Percentiles rank a stretch among this genome's conserved stretches.
Conservation (phyloP, 1,140 invertebrate genomes). For the Himalopsyche phryganea region DNA sequence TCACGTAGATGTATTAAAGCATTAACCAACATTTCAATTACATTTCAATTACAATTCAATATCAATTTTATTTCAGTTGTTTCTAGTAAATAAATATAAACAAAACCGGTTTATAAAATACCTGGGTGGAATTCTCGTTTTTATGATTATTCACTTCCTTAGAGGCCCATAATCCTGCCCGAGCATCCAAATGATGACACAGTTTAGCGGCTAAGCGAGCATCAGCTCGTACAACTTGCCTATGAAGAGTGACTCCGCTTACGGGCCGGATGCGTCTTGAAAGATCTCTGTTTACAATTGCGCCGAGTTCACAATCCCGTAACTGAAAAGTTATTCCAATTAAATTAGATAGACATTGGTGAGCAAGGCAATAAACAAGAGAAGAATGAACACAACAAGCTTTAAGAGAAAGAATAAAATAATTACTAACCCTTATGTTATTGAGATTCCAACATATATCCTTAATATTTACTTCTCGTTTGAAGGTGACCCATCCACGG, state of each 20-base stretch:
- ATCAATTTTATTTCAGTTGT: no score
- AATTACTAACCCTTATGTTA: conserved; percentile 72
- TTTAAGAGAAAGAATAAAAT: no score
- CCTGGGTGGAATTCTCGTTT: conserved; percentile 19
- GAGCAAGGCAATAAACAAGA: no score
- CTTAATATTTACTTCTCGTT: conserved; percentile 95
- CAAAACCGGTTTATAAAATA: no score
- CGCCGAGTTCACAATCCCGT: conserved; percentile 88
- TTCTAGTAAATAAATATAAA: no score
- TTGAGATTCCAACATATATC: conserved; percentile 99
- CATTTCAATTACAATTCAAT: no score
- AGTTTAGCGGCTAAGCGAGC: conserved; percentile 92
- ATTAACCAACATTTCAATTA: no score
- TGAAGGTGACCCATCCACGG: conserved; percentile 97
- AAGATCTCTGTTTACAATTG: conserved; percentile 91
- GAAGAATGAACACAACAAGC: no score
- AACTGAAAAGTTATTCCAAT: conserved; percentile 56
- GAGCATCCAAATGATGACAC: conserved; percentile 89
- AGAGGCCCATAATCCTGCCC: conserved; percentile 72
- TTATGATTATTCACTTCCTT: conserved; percentile 20
- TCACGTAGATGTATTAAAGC: no score
- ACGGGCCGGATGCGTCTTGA: conserved; percentile 88
- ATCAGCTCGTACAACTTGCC: conserved; percentile 85
- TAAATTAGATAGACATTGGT: no score
- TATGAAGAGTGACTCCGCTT: conserved; percentile 89